Evolutionary conservation across 1,140 invertebrate species (phyloP).

Genomic region (Zelostemma sp.): DNA sequence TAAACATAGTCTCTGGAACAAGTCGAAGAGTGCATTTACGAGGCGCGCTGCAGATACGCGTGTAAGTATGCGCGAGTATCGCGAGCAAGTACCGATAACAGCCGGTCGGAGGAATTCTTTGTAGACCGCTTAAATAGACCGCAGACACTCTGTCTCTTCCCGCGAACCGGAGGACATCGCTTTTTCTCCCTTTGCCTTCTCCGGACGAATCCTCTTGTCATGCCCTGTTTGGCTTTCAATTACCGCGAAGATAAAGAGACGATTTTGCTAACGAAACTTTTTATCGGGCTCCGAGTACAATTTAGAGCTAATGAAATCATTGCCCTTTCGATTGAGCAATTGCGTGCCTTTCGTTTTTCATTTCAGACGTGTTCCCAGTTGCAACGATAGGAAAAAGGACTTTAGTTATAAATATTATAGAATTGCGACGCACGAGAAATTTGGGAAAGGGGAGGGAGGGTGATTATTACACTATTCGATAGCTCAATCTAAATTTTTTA

Average conservation of each 20-base stretch:
- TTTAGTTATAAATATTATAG: too few relatives aligned
- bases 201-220: background rate
- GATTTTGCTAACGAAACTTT: background rate
- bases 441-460: too few relatives aligned
- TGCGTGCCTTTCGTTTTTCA: constrained; percentile 1
- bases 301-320: too few relatives aligned
- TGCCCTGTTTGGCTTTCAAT: constrained; percentile 29
- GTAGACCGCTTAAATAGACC: constrained; percentile 42
- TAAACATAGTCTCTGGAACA: constrained; percentile 56
- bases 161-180: too few relatives aligned
- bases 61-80: constrained; percentile 13
- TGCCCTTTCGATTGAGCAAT: background rate
- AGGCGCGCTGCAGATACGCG: constrained; percentile 24
- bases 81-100: constrained; percentile 45
- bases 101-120: constrained; percentile 47
- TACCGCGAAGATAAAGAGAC: constrained; percentile 12
- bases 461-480: too few relatives aligned
- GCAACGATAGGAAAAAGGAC: too few relatives aligned
- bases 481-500: too few relatives aligned
- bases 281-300: too few relatives aligned
- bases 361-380: too few relatives aligned
- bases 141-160: constrained; percentile 27
- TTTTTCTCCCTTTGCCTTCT: constrained; percentile 1
- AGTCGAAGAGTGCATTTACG: constrained; percentile 37
- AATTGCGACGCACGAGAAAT: too few relatives aligned